Percentiles rank a stretch among this genome's conserved stretches.
Evolutionary conservation across 92 coral and sea anemone genomes (phyloP).

Genomic region (Siderastrea siderea): DNA sequence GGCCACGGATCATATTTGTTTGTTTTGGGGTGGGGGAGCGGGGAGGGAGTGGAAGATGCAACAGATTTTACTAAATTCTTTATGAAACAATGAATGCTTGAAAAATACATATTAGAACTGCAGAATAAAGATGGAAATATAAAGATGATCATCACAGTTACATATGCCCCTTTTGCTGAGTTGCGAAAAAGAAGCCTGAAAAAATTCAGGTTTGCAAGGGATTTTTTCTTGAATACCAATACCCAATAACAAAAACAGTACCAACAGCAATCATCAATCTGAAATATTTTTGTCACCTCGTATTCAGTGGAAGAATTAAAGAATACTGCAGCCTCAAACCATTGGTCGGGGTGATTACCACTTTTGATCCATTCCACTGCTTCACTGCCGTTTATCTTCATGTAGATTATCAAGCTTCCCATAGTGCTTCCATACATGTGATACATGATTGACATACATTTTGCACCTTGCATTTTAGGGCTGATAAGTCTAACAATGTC

Average conservation of each 20-base stretch:
- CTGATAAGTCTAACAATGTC: conserved; percentile 43
- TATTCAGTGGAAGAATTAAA: conserved; percentile 22
- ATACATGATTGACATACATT: conserved; percentile 39
- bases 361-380: conserved; percentile 42
- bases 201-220: no score
- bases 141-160: no score
- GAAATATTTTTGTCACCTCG: conserved; percentile 5
- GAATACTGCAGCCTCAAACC: conserved; percentile 34
- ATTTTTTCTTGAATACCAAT: no score
- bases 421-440: conserved; percentile 44
- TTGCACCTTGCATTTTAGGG: conserved; percentile 23
- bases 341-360: conserved; percentile 32
- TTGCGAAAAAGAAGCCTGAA: no score
- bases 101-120: no score
- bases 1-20: no score
- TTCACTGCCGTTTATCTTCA: conserved; percentile 37
- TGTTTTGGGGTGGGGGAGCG: no score
- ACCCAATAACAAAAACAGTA: background rate
- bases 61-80: background rate
- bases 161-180: no score
- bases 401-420: conserved; percentile 52
- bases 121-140: no score
- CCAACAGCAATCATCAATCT: background rate
- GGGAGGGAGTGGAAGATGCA: no score
- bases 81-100: no score